A percentile compares a stretch with the other conserved stretches of the same genome.
These are phyloP conservation scores for Marasmarcha lunaedactyla DNA, from an alignment of 2,888 invertebrate genomes.

Conservation along the genomic window DNA sequence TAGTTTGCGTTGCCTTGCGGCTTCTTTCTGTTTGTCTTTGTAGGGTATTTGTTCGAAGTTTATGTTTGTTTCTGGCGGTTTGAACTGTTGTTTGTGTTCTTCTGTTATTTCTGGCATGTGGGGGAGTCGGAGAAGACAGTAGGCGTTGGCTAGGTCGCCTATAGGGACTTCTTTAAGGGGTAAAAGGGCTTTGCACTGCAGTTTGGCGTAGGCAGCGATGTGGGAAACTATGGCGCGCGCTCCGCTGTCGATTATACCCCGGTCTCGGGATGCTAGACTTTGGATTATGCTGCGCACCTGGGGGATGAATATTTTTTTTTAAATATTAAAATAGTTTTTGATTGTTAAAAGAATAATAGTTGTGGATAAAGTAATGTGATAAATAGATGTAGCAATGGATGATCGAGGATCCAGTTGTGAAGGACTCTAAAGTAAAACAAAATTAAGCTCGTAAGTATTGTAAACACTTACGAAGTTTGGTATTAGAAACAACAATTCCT, in stretches of 20 bases:
- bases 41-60: conserved; percentile 84
- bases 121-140: conserved; percentile 91
- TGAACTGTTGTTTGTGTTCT: conserved; percentile 52
- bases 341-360: too few relatives aligned
- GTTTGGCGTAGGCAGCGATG: conserved; percentile 92
- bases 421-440: too few relatives aligned
- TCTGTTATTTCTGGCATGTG: conserved; percentile 95
- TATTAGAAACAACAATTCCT: too few relatives aligned
- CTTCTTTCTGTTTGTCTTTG: conserved; percentile 83
- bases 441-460: too few relatives aligned
- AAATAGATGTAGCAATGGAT: too few relatives aligned
- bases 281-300: conserved; percentile 71
- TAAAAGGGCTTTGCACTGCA: conserved; percentile 92
- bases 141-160: conserved; percentile 82
- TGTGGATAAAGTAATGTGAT: too few relatives aligned
- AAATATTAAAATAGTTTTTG: too few relatives aligned
- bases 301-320: conserved; percentile 7
- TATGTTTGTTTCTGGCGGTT: conserved; percentile 65
- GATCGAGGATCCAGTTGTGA: too few relatives aligned
- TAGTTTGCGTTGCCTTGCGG: conserved; percentile 77
- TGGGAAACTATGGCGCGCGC: conserved; percentile 96
- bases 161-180: conserved; percentile 89
- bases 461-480: too few relatives aligned
- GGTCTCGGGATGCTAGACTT: conserved; percentile 76
- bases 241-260: conserved; percentile 87